phyloP scores from a whole-genome alignment of 2,113 vertebrate genomes.

The Astatotilapia flaviijosephi region DNA sequence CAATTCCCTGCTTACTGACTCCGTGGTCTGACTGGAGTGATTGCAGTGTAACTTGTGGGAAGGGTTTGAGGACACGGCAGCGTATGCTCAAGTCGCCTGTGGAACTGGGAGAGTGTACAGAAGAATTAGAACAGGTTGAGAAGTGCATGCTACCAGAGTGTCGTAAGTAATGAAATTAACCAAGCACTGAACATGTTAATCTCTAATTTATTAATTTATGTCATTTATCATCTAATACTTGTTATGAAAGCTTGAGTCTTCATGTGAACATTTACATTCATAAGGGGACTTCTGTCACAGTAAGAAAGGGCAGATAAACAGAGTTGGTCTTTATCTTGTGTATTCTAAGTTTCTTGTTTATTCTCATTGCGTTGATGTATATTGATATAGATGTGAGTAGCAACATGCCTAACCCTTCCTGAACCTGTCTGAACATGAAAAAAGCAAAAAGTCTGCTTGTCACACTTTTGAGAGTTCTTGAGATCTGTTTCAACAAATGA shows the following conservation, averaged over 20 bases:
- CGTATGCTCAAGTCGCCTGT: constrained; percentile 91
- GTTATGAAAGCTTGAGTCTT: neutral
- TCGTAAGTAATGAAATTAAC: constrained; percentile 76
- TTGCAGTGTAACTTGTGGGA: constrained; percentile 95
- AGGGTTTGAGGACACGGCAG: constrained; percentile 84
- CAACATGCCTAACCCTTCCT: neutral
- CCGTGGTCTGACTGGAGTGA: constrained; percentile 98
- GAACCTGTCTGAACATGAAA: neutral
- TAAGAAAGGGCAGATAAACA: neutral
- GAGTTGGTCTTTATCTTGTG: neutral
- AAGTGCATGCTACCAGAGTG: constrained; percentile 98
- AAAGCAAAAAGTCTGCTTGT: neutral
- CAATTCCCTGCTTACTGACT: constrained; percentile 93
- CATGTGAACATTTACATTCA: neutral
- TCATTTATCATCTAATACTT: neutral
- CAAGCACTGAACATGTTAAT: neutral
- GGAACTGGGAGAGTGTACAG: constrained; percentile 93
- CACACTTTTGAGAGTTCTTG: neutral
- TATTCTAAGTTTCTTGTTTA: neutral
- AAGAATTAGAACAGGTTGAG: constrained; percentile 94
- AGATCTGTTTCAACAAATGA: neutral
- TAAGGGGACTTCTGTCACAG: neutral
- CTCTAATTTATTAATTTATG: neutral
- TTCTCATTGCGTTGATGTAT: neutral
- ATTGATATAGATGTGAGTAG: neutral